Evolutionary conservation across 2,888 invertebrate species (phyloP).

Genomic region (Apoda limacodes): DNA sequence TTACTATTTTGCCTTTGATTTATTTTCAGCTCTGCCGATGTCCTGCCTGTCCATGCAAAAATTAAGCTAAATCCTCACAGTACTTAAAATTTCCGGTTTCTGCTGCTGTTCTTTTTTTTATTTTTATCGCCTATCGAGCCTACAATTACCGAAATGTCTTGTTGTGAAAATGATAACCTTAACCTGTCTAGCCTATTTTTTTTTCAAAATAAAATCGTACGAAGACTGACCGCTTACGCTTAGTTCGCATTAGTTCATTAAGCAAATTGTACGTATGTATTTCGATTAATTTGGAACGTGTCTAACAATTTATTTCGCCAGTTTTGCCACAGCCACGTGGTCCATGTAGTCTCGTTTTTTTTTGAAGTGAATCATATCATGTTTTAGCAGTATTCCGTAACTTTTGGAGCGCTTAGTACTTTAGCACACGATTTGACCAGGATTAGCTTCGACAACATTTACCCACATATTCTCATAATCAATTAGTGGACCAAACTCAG

Average conservation of each 20-base stretch:
- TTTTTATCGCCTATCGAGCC: constrained; percentile 19
- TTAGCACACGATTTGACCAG: no score
- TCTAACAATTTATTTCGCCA: no score
- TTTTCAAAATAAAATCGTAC: constrained; percentile 21
- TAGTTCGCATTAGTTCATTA: no score
- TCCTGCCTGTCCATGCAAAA: constrained; percentile 13
- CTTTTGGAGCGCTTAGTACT: no score
- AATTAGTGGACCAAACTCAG: constrained; percentile 17
- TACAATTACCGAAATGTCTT: constrained; percentile 21
- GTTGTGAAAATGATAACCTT: constrained; percentile 15
- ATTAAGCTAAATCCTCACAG: constrained; percentile 19
- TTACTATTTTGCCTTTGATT: constrained; percentile 4
- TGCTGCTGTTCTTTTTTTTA: constrained; percentile 18
- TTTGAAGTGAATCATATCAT: no score
- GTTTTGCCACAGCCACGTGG: no score
- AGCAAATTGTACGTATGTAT: no score
- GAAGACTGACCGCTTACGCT: constrained; percentile 15
- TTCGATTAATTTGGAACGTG: no score
- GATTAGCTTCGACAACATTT: constrained; percentile 22
- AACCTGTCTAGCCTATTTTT: constrained; percentile 19
- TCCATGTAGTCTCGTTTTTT: no score
- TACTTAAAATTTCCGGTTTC: constrained; percentile 19
- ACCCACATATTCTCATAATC: constrained; percentile 20
- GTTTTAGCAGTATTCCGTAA: no score
- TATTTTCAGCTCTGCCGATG: constrained; percentile 7